phyloP scores from a whole-genome alignment of 2,888 invertebrate species.

The Chloromyia formosa region DNA sequence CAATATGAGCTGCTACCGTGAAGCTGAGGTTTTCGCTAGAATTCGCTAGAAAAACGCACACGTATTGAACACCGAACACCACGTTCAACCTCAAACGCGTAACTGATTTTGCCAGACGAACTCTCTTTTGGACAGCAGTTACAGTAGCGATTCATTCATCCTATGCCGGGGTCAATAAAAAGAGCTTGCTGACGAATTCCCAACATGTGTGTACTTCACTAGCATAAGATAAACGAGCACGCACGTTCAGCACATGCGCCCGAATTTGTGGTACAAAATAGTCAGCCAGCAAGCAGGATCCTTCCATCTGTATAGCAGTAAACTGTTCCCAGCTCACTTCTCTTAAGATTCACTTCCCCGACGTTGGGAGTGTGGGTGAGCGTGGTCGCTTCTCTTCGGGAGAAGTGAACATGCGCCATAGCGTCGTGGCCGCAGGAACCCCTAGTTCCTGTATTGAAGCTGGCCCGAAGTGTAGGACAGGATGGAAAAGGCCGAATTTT shows the following conservation, averaged over 20 bases:
- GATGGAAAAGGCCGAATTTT: neutral
- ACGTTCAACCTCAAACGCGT: constrained; percentile 65
- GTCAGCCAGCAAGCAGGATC: too few relatives aligned
- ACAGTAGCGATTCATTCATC: constrained; percentile 36
- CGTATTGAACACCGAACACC: constrained; percentile 61
- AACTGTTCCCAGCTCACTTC: constrained; percentile 31
- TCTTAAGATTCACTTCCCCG: constrained; percentile 19
- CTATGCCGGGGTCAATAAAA: neutral
- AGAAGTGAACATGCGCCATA: neutral
- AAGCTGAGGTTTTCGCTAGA: neutral
- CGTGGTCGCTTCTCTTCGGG: neutral
- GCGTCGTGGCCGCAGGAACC: too few relatives aligned
- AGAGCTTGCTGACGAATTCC: constrained; percentile 14
- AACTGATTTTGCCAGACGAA: constrained; percentile 57
- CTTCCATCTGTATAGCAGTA: neutral
- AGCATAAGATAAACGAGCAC: neutral
- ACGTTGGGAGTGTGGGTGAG: neutral
- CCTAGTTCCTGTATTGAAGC: neutral
- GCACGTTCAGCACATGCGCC: constrained; percentile 5
- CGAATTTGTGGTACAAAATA: neutral
- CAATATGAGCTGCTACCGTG: neutral
- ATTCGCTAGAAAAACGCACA: constrained; percentile 42
- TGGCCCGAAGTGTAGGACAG: neutral
- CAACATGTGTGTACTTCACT: constrained; percentile 20
- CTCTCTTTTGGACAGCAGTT: constrained; percentile 32